Evolutionary conservation across 2,888 invertebrate species (phyloP).

Genomic region (Strigamia crassipes): DNA sequence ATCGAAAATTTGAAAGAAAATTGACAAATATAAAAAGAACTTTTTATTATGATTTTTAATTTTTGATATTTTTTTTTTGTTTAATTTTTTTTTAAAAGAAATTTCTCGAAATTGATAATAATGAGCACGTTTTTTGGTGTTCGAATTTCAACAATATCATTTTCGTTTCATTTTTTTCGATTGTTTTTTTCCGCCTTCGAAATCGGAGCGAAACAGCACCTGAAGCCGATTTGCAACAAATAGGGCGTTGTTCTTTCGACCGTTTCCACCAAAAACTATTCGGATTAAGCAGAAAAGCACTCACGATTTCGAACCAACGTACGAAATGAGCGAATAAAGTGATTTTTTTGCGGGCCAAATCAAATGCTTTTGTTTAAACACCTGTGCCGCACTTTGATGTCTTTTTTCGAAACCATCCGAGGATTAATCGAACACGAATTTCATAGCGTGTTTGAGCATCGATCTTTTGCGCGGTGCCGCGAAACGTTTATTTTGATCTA

Average conservation of each 20-base stretch:
- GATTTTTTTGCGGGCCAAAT: background rate
- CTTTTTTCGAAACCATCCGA: background rate
- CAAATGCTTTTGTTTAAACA: background rate
- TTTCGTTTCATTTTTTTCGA: background rate
- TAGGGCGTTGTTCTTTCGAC: background rate
- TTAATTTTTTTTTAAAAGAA: no score
- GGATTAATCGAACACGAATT: background rate
- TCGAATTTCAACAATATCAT: background rate
- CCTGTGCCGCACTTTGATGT: background rate
- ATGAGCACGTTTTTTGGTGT: background rate
- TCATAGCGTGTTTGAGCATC: background rate
- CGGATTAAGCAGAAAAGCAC: background rate
- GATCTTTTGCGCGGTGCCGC: background rate
- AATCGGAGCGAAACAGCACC: background rate
- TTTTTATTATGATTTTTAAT: no score
- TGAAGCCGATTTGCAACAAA: background rate
- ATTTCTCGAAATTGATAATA: background rate
- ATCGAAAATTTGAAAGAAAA: no score
- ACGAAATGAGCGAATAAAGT: background rate
- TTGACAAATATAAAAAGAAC: no score
- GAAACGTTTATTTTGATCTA: background rate
- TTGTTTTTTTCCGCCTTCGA: background rate
- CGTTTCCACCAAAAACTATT: background rate
- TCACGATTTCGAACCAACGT: background rate
- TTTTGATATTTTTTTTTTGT: no score